Conservation (phyloP, 2,888 invertebrate genomes). For the Drosophila silvestris region DNA sequence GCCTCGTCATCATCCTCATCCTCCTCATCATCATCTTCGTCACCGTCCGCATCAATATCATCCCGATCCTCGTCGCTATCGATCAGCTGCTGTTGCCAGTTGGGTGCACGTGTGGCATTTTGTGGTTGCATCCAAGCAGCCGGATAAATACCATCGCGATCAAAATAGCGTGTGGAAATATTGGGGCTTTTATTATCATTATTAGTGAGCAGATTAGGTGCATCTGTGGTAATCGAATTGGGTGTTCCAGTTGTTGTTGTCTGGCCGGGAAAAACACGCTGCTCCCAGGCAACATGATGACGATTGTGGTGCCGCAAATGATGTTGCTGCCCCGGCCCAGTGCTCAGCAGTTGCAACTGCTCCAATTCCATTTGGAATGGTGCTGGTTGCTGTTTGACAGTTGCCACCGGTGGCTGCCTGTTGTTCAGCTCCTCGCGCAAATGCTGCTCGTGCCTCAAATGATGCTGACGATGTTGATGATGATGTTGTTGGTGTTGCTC, state of each 20-base stretch:
- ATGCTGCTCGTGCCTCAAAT: conserved; percentile 74
- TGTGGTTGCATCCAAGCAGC: conserved; percentile 59
- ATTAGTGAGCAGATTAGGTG: conserved; percentile 12
- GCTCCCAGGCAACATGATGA: conserved; percentile 81
- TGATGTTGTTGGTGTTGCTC: conserved; percentile 14
- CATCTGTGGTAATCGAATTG: conserved; percentile 27
- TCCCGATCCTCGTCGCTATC: conserved; percentile 57
- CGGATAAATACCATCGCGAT: conserved; percentile 81
- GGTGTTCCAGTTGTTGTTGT: conserved; percentile 21
- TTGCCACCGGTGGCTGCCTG: conserved; percentile 39
- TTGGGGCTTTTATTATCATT: conserved; percentile 9
- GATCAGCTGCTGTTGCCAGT: conserved; percentile 61
- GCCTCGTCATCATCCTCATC: conserved; percentile 50
- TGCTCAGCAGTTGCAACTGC: conserved; percentile 33
- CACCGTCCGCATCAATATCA: conserved; percentile 60
- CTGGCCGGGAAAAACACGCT: conserved; percentile 79
- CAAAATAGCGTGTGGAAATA: conserved; percentile 76
- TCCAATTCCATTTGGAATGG: conserved; percentile 32
- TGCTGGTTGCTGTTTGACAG: conserved; percentile 9
- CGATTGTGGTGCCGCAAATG: conserved; percentile 83
- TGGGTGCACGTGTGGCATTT: conserved; percentile 73
- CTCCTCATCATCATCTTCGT: conserved; percentile 48
- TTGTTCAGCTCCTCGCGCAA: conserved; percentile 56
- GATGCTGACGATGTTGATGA: conserved; percentile 63
- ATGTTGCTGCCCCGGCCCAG: conserved; percentile 67